Evolutionary conservation across 2,888 invertebrate species (phyloP).

Genomic region (Arge pagana): DNA sequence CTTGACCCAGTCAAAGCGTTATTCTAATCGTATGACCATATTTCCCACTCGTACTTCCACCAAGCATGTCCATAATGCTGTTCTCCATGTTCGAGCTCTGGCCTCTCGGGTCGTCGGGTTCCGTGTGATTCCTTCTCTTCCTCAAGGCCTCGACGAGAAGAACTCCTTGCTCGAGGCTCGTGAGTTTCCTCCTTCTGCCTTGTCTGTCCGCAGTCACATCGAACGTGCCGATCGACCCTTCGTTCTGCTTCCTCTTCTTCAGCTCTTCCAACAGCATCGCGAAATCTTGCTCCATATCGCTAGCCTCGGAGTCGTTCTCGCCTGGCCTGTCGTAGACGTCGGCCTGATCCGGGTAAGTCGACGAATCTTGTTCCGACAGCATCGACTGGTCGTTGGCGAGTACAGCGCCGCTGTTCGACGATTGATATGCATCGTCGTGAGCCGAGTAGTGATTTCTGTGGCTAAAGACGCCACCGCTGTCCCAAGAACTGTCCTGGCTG

Average conservation of each 20-base stretch:
- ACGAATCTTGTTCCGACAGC: conserved; percentile 1
- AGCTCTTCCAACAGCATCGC: conserved; percentile 38
- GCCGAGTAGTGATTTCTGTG: conserved; percentile 2
- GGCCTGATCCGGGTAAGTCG: conserved; percentile 11
- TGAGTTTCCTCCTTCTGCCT: conserved; percentile 61
- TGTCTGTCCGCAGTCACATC: conserved; percentile 32
- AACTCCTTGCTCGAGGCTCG: conserved; percentile 75
- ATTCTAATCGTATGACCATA: too few species aligned
- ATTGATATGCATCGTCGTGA: conserved; percentile 1
- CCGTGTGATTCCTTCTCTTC: conserved; percentile 62
- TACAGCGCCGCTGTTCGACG: background rate
- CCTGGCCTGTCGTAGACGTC: conserved; percentile 3
- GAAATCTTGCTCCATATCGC: conserved; percentile 21
- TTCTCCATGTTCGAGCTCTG: conserved; percentile 67
- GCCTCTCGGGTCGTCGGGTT: conserved; percentile 59
- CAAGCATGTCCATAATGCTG: conserved; percentile 81
- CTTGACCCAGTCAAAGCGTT: too few species aligned
- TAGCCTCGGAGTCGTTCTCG: background rate
- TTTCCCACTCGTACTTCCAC: conserved; percentile 69
- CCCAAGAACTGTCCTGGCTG: background rate
- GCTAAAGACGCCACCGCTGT: too few species aligned
- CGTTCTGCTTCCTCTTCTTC: conserved; percentile 28
- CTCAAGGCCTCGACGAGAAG: conserved; percentile 74
- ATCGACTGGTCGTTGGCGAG: conserved; percentile 8
- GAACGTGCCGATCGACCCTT: too few species aligned